A percentile compares a stretch with the other conserved stretches of the same genome.
These are phyloP conservation scores for Halictus ligatus DNA, from an alignment of 2,888 invertebrate genomes.

Conservation along the genomic window DNA sequence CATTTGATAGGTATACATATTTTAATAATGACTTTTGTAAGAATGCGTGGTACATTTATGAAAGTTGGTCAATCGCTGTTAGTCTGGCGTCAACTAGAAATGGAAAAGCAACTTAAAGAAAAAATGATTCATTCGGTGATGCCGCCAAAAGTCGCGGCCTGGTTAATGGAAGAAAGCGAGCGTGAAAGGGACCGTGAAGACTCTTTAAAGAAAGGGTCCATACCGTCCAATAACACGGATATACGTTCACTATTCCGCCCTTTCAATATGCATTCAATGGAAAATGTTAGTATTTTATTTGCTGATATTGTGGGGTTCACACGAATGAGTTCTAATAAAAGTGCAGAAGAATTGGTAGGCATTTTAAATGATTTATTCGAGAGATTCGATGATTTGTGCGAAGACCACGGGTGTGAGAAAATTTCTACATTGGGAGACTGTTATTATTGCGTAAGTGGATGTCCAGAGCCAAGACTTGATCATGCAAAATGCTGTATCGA, in stretches of 20 bases:
- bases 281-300: conserved; percentile 97
- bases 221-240: conserved; percentile 86
- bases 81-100: conserved; percentile 94
- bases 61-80: conserved; percentile 96
- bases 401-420: conserved; percentile 96
- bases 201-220: conserved; percentile 82
- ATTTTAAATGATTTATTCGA: conserved; percentile 98
- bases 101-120: conserved; percentile 97
- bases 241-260: conserved; percentile 95
- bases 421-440: conserved; percentile 98
- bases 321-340: conserved; percentile 98
- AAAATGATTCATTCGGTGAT: conserved; percentile 99
- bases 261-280: conserved; percentile 98
- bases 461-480: conserved; percentile 95
- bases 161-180: conserved; percentile 92
- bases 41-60: conserved; percentile 98
- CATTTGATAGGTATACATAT: conserved; percentile 97
- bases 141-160: conserved; percentile 96
- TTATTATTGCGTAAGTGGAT: conserved; percentile 98
- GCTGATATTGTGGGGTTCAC: conserved; percentile 99
- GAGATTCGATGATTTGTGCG: conserved; percentile 96
- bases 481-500: conserved; percentile 98
- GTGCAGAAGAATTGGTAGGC: conserved; percentile 97
- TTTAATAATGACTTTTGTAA: conserved; percentile 95
- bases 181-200: conserved; percentile 87